Evolutionary conservation across 2,888 invertebrate genomes (phyloP), one percentile per base, ranked within the genome.

Genomic region (Platycnemis pennipes): DNA sequence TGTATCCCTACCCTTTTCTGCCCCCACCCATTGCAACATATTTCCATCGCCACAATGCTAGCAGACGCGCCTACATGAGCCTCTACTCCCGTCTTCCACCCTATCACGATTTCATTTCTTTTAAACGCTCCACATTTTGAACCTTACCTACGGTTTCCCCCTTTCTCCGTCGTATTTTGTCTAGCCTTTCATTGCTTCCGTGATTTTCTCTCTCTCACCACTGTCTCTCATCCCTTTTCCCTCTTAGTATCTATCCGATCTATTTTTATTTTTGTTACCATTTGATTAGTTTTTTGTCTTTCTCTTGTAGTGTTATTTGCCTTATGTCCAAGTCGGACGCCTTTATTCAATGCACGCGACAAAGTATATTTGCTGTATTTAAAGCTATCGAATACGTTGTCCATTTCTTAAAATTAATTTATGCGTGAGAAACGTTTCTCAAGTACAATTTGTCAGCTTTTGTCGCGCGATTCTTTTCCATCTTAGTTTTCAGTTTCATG

Each of bases 41-140:
- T 77, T 77, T 31, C 77, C 77, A 77, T 77, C 31, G 77, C 11
- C 31, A 37, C 77, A 77, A 37, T 13, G 77, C 11, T 77, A 77
- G 77, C 37, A 77, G 77, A 31, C 77, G 37, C 77, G 77, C 31
- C 37, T 37, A 37, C 77, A 77, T 63, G 26, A 11, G 37, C 77
- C 77, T 37, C 13, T 31, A 19, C 31, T 16, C 69, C 31, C 31
- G 0, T 77, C 77, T 37, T 2, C 37, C 42, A 37, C 37, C 53
- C 42, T 89, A n/a, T 53, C 22, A 37, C 53, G 19, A 4, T 88
- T 88, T 31, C 31, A 46, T 46, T 49, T 53, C 53, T 53, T 89
- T 89, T 89, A 89, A 53, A 89, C 89, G 53, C 45, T 87, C 26
- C 16, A 44, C 87, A 87, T 87, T 87, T 87, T 46, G 45, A 5